Base-by-base conservation (phyloP, 64 coral and sea anemone genomes). In the Stichodactyla helianthus region DNA sequence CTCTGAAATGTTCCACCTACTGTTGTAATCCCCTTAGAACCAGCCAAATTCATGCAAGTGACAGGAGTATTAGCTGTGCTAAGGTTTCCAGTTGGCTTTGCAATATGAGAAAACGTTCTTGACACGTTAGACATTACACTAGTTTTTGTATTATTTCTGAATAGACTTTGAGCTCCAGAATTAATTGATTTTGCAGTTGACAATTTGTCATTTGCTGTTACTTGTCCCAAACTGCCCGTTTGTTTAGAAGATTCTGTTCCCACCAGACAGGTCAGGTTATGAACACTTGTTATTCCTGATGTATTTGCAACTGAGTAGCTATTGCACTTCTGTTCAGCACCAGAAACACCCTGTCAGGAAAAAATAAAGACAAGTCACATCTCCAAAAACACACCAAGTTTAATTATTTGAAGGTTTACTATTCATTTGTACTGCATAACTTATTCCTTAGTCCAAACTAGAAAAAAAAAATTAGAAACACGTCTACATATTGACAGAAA, bases 1-100 rank as follows among this genome's bases (percentile, higher is more conserved):
- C 91, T 89, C 88, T 95, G 93, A 31, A 92, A 92, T 83, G 86
- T 68, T 81, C n/a, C 78, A 19, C 50, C 50, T 28, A 50, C 11
- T 5, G 16, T 52, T 54, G 78, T 22, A 53, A 81, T 53, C 5
- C 50, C 78, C 22, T 81, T 81, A 52, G 78, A 51, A 51, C 35
- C 22, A 20, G 13, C 17, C 35, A 44, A 44, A 81, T 44, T 20
- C 50, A 81, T 6, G 51, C 7, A 53, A 81, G 18, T 81, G 6
- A 16, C 11, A 54, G 78, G 78, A 20, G 31, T 74, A 74, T 74
- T 74, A 74, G 23, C 68, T 27, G 68, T 11, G 14, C 2, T 58
- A 58, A 5, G 55, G 14, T 58, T 58, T 11, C 55, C 68, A 27
- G 68, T 19, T 74, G 68, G 68, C 23, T 74, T 74, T 10, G 68